Percentiles rank a stretch among this genome's conserved stretches.
Evolutionary conservation across 1,140 invertebrate species (phyloP).

Genomic region (Dreissena rostriformis): DNA sequence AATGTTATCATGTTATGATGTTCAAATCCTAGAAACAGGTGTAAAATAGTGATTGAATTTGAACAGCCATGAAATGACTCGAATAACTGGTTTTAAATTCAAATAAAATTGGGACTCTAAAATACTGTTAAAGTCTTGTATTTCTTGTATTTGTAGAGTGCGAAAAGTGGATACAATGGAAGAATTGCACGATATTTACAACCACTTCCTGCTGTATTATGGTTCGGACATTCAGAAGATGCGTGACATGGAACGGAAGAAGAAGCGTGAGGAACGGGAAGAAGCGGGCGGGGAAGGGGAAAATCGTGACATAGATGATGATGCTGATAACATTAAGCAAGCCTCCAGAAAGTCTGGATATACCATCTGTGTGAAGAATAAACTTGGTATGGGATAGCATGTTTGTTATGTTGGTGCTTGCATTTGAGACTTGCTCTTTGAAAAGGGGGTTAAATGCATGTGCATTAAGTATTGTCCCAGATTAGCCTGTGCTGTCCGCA

Average conservation of each 20-base stretch:
- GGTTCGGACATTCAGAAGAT: constrained; percentile 92
- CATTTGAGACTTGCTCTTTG: background rate
- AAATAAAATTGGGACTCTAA: too few relatives aligned
- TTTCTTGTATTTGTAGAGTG: constrained; percentile 67
- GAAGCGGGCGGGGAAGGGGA: constrained; percentile 68
- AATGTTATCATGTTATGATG: too few relatives aligned
- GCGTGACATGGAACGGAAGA: constrained; percentile 87
- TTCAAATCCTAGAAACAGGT: too few relatives aligned
- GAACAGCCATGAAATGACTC: too few relatives aligned
- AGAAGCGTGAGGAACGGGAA: constrained; percentile 64
- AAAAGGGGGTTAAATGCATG: too few relatives aligned
- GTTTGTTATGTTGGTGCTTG: background rate
- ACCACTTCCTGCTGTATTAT: constrained; percentile 97
- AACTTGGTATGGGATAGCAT: constrained; percentile 85
- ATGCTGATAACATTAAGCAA: constrained; percentile 87
- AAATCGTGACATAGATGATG: constrained; percentile 84
- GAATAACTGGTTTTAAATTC: too few relatives aligned
- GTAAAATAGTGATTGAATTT: too few relatives aligned
- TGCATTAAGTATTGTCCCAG: too few relatives aligned
- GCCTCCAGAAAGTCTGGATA: constrained; percentile 94
- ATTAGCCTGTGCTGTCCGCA: too few relatives aligned
- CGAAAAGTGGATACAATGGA: constrained; percentile 91
- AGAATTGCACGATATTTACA: constrained; percentile 95
- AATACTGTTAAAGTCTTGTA: too few relatives aligned
- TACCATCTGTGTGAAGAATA: constrained; percentile 91